phyloP scores from a whole-genome alignment of 1,140 invertebrate species.

The Mylabris phalerata region DNA sequence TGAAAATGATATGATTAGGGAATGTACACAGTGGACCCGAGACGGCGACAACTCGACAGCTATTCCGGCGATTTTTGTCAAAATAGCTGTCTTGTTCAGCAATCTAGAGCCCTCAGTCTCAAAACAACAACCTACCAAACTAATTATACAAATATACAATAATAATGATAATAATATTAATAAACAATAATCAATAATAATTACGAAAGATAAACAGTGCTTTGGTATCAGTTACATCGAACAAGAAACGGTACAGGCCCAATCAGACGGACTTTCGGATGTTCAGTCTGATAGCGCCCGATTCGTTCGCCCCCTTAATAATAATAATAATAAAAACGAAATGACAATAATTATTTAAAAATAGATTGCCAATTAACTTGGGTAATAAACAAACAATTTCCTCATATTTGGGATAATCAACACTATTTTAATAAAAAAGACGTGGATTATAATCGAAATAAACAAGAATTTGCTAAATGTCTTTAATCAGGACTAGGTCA shows the following conservation, averaged over 20 bases:
- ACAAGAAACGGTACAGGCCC: constrained; percentile 19
- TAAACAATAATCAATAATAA: constrained; percentile 30
- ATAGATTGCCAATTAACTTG: neutral
- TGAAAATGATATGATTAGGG: constrained; percentile 40
- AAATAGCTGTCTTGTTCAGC: constrained; percentile 3
- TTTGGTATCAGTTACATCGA: constrained; percentile 45
- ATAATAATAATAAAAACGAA: neutral
- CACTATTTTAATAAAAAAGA: too few species aligned
- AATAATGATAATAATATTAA: constrained; percentile 16
- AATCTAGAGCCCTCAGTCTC: constrained; percentile 34
- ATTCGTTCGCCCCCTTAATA: constrained; percentile 3
- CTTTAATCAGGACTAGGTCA: constrained; percentile 29
- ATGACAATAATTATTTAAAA: too few species aligned
- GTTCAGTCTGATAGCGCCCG: neutral
- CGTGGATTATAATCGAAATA: constrained; percentile 7
- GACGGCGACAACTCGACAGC: constrained; percentile 12
- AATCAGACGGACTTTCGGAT: neutral
- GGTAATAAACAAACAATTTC: neutral
- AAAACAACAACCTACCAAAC: constrained; percentile 35
- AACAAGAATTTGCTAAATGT: constrained; percentile 15
- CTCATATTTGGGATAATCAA: neutral
- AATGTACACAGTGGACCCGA: constrained; percentile 36
- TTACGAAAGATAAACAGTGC: constrained; percentile 41
- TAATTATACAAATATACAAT: constrained; percentile 37
- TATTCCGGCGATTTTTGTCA: too few species aligned